Base-by-base conservation (phyloP, 92 coral and sea anemone species). In the Porites cylindrica region DNA sequence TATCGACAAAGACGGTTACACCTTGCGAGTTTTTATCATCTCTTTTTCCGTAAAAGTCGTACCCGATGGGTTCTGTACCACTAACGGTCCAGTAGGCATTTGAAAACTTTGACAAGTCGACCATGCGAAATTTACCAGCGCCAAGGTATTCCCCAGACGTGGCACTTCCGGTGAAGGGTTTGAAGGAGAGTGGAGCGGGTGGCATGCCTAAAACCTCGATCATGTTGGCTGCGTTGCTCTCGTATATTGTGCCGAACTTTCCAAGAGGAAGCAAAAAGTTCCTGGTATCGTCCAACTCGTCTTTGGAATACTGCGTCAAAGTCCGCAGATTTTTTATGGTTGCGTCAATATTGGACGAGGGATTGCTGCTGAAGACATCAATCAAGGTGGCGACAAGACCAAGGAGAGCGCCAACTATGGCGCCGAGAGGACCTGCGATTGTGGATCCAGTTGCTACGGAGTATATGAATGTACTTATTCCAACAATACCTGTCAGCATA, bases 181-280 rank as follows among this genome's bases (percentile, higher is more conserved):
- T 64, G 75, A 80, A 80, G 77, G 75, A 52, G 72, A 80, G 85
- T 65, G 85, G 85, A 63, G 70, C 85, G 61, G 54, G 58, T 43
- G 85, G 85, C 85, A 80, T 65, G 73, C 85, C 85, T 26, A 52
- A 23, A 32, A 66, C 74, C 61, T 80, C 85, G 76, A 80, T 80
- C 77, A 80, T 80, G 63, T 80, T 80, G 85, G 85, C 85, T 32
- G 85, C 73, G 85, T 80, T 80, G 75, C 73, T 64, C 75, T 80
- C 85, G 85, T 80, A 80, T 53, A 64, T 51, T 52, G 75, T 67
- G 29, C 85, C 85, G n/a, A 29, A 80, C 50, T 29, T 62, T 64
- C 85, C 75, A 20, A 80, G 62, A 16, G 85, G 54, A 38, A 64
- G 58, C 21, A 80, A 20, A 67, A 80, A 14, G 73, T 67, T 80